Evolutionary conservation across 2,888 invertebrate species (phyloP).

Genomic region (Unio pictorum): DNA sequence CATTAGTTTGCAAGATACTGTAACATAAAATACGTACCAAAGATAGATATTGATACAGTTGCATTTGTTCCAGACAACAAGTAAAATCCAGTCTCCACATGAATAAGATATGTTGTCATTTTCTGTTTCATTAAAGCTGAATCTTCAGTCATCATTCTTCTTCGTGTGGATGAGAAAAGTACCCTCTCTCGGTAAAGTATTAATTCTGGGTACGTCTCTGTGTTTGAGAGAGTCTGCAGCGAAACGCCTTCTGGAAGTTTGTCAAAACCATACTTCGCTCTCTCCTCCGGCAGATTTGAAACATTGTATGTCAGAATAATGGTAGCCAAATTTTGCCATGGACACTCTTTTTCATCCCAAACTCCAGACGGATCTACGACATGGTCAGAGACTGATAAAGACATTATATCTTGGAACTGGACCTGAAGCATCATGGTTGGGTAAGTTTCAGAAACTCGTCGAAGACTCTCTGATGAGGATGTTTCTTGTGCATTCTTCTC

Average conservation of each 20-base stretch:
- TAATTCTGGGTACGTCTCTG: slow-evolving; percentile 19
- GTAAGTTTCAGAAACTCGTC: slow-evolving; percentile 14
- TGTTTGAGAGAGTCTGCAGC: slow-evolving; percentile 10
- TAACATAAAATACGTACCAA: slow-evolving; percentile 12
- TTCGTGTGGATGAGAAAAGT: slow-evolving; percentile 18
- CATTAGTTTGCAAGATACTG: no score
- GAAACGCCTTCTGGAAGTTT: slow-evolving; percentile 10
- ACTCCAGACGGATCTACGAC: slow-evolving; percentile 11
- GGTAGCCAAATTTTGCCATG: slow-evolving; percentile 24
- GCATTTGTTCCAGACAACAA: slow-evolving; percentile 35
- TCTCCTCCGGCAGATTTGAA: slow-evolving; percentile 22
- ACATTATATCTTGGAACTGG: slow-evolving; percentile 16
- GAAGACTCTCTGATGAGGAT: slow-evolving; percentile 18
- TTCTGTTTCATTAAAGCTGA: slow-evolving; percentile 5
- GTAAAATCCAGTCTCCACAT: slow-evolving; percentile 33
- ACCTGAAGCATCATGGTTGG: slow-evolving; percentile 24
- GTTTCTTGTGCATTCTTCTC: slow-evolving; percentile 25
- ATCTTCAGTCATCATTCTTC: slow-evolving; percentile 17
- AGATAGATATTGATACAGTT: slow-evolving; percentile 27
- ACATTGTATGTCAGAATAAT: slow-evolving; percentile 23
- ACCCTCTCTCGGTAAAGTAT: slow-evolving; percentile 29
- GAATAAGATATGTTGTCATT: slow-evolving; percentile 29
- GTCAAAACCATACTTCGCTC: slow-evolving; percentile 23
- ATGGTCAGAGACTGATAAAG: not conserved
- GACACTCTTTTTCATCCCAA: slow-evolving; percentile 27